Evolutionary conservation across 2,113 vertebrate species (phyloP).

Genomic region (Dasyornis broadbenti): DNA sequence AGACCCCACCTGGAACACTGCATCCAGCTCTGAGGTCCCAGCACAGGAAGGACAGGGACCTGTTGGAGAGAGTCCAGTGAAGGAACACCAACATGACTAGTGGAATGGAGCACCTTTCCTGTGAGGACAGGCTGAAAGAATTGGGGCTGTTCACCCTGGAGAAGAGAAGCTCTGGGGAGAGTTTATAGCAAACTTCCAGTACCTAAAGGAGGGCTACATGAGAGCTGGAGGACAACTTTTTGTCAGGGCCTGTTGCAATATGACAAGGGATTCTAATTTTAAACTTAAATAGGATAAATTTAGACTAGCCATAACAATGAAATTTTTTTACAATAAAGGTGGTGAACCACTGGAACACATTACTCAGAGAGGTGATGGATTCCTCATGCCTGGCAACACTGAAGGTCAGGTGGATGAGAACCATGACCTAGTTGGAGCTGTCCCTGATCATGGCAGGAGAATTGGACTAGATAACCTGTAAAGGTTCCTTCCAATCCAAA

Average conservation of each 20-base stretch:
- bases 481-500: not conserved
- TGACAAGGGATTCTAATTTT: not conserved
- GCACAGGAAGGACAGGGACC: not conserved
- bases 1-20: not conserved
- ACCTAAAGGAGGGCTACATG: not conserved
- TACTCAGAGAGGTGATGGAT: not conserved
- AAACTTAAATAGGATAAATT: not conserved
- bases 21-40: not conserved
- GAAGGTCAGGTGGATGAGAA: not conserved
- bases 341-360: not conserved
- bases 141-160: not conserved
- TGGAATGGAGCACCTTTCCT: not conserved
- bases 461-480: not conserved
- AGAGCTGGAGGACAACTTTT: not conserved
- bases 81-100: not conserved
- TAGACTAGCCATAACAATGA: not conserved
- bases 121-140: not conserved
- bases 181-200: not conserved
- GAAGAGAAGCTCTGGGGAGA: not conserved
- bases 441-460: not conserved
- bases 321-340: not conserved
- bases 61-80: rapidly evolving
- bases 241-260: not conserved
- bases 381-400: not conserved
- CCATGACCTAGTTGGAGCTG: not conserved